phyloP scores from a whole-genome alignment of 1,140 invertebrate species.

The Drosophila arizonae region DNA sequence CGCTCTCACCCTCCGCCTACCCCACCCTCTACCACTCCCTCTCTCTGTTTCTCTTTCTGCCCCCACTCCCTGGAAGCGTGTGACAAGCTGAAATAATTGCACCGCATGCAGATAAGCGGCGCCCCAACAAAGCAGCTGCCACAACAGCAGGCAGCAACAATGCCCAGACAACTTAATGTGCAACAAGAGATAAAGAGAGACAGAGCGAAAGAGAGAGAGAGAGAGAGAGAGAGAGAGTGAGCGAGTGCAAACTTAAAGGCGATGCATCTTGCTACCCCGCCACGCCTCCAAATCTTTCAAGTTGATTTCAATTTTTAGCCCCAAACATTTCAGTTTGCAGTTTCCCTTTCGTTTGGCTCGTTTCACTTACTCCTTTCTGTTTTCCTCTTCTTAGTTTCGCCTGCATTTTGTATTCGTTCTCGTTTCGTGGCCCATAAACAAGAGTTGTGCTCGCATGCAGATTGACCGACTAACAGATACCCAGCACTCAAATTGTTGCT shows the following conservation, averaged over 20 bases:
- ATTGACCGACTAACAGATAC: no score
- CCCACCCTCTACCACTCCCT: not conserved
- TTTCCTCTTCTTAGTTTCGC: not conserved
- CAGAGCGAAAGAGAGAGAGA: no score
- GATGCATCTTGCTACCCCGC: constrained; percentile 1
- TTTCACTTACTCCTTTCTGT: not conserved
- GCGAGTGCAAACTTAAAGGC: constrained; percentile 7
- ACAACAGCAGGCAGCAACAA: constrained; percentile 28
- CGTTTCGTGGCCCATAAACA: constrained; percentile 6
- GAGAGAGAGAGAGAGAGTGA: no score
- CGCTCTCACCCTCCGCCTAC: not conserved
- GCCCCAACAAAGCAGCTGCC: constrained; percentile 47
- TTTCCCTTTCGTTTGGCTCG: constrained; percentile 1
- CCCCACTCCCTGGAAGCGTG: constrained; percentile 32
- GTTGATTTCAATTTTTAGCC: constrained; percentile 63
- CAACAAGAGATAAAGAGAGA: constrained; percentile 16
- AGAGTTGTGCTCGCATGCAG: no score
- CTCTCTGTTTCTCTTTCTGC: not conserved
- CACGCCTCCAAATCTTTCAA: constrained; percentile 17
- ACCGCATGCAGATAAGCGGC: constrained; percentile 70
- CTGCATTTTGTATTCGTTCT: constrained; percentile 19
- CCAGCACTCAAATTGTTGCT: no score
- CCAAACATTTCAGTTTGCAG: constrained; percentile 25
- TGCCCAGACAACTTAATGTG: constrained; percentile 70
- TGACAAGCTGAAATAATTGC: constrained; percentile 77